Evolutionary conservation across 2,888 invertebrate species (phyloP).

Genomic region (Cybosia mesomella): DNA sequence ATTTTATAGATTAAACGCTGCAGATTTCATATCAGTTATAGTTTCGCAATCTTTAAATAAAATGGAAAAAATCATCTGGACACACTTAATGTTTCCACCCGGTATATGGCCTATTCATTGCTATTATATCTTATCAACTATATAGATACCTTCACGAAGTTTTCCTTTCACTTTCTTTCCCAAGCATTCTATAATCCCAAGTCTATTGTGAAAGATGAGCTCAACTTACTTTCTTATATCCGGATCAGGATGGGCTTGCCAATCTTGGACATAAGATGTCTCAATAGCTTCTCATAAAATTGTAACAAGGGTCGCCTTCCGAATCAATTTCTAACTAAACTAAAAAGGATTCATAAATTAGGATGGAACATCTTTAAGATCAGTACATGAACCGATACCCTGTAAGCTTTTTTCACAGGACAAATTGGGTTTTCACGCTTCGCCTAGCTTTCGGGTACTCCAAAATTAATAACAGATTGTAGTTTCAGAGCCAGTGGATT

Average conservation of each 20-base stretch:
- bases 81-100: no score
- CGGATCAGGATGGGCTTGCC: conserved; percentile 10
- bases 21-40: no score
- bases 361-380: conserved; percentile 5
- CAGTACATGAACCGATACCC: neutral
- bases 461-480: neutral
- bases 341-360: conserved; percentile 25
- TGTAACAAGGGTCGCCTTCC: conserved; percentile 21
- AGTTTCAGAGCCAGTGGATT: neutral
- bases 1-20: no score
- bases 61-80: no score
- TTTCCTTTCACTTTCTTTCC: neutral
- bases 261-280: conserved; percentile 18
- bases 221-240: conserved; percentile 14
- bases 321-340: conserved; percentile 25
- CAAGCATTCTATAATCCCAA: neutral
- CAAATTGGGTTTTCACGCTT: neutral
- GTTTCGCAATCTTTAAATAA: no score
- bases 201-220: conserved; percentile 14
- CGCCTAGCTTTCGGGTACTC: neutral
- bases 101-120: no score
- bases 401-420: neutral
- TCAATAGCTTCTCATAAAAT: conserved; percentile 24
- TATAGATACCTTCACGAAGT: neutral
- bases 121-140: no score